A percentile compares a stretch with the other conserved stretches of the same genome.
phyloP scores from a whole-genome alignment of 1,140 invertebrate species.

The Lepidurus packardi region DNA sequence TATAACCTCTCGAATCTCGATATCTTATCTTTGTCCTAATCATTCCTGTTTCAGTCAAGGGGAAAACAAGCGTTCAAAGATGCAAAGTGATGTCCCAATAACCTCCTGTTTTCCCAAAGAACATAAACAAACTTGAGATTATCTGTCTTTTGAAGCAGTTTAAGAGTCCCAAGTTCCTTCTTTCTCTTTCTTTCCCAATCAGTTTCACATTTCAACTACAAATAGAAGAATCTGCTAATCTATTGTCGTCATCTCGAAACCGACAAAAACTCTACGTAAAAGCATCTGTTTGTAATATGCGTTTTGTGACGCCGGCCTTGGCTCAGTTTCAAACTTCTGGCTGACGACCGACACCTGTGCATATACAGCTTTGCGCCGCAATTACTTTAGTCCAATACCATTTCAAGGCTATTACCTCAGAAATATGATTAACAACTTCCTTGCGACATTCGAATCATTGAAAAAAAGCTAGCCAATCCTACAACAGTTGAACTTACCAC shows the following conservation, averaged over 20 bases:
- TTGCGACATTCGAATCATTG: background rate
- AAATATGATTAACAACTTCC: background rate
- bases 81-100: too few species aligned
- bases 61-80: too few species aligned
- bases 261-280: background rate
- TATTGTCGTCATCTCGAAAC: background rate
- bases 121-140: too few species aligned
- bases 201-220: too few species aligned
- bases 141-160: too few species aligned
- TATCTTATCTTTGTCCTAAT: too few species aligned
- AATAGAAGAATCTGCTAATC: too few species aligned
- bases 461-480: background rate
- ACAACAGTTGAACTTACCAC: background rate
- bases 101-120: too few species aligned
- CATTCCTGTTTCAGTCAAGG: too few species aligned
- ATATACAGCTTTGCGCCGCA: background rate
- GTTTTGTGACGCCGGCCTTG: slow-evolving; percentile 13
- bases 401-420: slow-evolving; percentile 9
- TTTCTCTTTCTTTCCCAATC: too few species aligned
- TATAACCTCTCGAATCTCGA: too few species aligned
- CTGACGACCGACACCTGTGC: slow-evolving; percentile 1
- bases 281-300: background rate
- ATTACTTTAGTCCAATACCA: background rate
- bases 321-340: slow-evolving; percentile 21
- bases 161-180: too few species aligned